Evolutionary conservation across 2,797 vertebrate genomes (phyloP), one percentile per base, ranked within the genome.

Genomic region (Sebastolobus alascanus): DNA sequence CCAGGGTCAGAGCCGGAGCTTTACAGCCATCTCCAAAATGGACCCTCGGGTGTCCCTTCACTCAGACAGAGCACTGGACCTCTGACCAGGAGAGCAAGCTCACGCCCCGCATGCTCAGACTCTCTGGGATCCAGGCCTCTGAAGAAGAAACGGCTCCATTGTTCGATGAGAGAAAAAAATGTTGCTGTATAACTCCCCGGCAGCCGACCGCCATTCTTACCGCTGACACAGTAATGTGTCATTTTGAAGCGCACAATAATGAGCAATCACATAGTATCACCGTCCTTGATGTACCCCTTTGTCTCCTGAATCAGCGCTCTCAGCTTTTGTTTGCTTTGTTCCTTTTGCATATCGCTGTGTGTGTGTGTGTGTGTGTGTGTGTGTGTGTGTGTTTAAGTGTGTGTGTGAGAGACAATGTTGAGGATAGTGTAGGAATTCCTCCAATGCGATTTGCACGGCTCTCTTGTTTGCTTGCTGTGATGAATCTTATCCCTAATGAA

Each of bases 401-500:
- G 69, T 35, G 61, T 60, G 75, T 29, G 76, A 54, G 73, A 79
- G 77, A 84, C 74, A 68, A 61, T 67, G 77, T 79, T 50, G 71
- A 73, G 73, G 76, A 75, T 67, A 43, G 74, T 70, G 86, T 76
- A 84, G 84, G 82, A 87, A 93, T 89, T 87, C 75, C 77, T 87
- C 84, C 87, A 83, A 87, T 92, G 87, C 35, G 84, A 95, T 95
- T 95, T 95, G 89, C 92, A 91, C 69, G 77, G 86, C 89, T 91
- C 89, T 89, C 83, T 93, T 94, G 85, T 92, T 94, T 92, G 89
- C 90, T 86, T 78, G 84, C 91, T 82, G 87, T 94, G 93, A 94
- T 95, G 88, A 95, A 95, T 95, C 90, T 93, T 84, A 89, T 93
- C 90, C 89, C 91, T 96, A 94, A 95, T 95, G 94, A 95, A 94